Base-by-base conservation (phyloP, 2,113 vertebrate species). In the Xiphophorus couchianus region DNA sequence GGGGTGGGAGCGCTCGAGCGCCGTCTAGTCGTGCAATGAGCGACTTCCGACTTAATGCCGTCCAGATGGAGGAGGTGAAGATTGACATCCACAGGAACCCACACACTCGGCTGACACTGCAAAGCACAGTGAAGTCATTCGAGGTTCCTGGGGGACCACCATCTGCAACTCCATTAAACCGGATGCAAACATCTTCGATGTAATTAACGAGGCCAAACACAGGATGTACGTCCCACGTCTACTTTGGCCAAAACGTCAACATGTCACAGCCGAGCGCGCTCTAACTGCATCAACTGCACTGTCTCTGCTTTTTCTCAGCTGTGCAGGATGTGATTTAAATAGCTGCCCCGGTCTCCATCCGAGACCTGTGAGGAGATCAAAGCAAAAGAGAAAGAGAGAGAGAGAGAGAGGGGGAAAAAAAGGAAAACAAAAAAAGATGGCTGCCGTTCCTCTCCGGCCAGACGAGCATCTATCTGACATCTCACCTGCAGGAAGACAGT, bases 181-280 rank as follows among this genome's bases (percentile, higher is more conserved):
- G 76, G 84, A 89, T 73, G 71, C 84, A 90, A 88, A 89, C 86
- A 88, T 90, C 86, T 88, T 82, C 78, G 86, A 88, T 90, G 86
- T 75, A 85, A 91, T 91, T 90, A 91, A 69, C 69, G 7, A 71
- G 76, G 71, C 73, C 68, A 71, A 73, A 79, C 82, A 69, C 90
- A 86, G 86, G 89, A 89, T 88, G 86, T 86, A 76, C 77, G 66
- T 81, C 75, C 72, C 74, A 62, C 48, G 29, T 69, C 74, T 72
- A 79, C 83, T 80, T 62, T 63, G 71, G 69, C 78, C 62, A 37
- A 70, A 78, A 83, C 74, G 79, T 84, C 83, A 86, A 86, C 83
- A 84, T 84, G 86, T 83, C 77, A 81, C 51, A 25, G 71, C 74
- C 35, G 78, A 77, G 62, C 10, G 3, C 3, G 63, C 31, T 67